These are phyloP conservation scores for Tiliacea aurago DNA, from an alignment of 2,888 invertebrate species.

Conservation along the genomic window DNA sequence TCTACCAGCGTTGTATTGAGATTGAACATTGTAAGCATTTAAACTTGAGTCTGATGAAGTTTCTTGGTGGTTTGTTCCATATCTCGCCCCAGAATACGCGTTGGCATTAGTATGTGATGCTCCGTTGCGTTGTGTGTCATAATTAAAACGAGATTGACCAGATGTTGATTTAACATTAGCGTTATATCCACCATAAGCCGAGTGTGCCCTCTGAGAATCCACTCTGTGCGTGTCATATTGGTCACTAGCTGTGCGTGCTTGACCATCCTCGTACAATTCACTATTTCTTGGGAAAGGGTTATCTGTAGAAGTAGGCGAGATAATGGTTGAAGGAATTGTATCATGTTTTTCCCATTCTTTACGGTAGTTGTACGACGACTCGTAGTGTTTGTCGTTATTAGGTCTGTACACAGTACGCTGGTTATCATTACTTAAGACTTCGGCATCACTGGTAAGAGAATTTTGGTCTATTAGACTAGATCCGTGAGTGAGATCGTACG, in stretches of 20 bases:
- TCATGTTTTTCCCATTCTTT: constrained; percentile 88
- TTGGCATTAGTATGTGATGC: constrained; percentile 63
- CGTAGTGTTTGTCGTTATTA: constrained; percentile 78
- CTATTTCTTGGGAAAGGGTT: constrained; percentile 77
- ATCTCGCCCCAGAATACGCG: constrained; percentile 61
- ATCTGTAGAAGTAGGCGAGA: constrained; percentile 71
- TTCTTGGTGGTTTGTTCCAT: constrained; percentile 59
- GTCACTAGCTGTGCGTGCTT: constrained; percentile 62
- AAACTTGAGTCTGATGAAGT: constrained; percentile 64
- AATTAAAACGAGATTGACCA: constrained; percentile 73
- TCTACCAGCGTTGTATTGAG: constrained; percentile 61
- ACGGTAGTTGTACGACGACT: constrained; percentile 84
- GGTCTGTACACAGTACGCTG: constrained; percentile 69
- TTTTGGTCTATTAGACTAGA: constrained; percentile 74
- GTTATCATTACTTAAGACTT: constrained; percentile 69
- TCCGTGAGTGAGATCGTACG: constrained; percentile 69
- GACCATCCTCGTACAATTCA: constrained; percentile 79
- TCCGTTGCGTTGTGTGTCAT: constrained; percentile 68
- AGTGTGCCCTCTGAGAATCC: constrained; percentile 69
- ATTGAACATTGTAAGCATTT: constrained; percentile 63
- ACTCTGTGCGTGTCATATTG: constrained; percentile 67
- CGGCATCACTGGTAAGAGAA: constrained; percentile 77
- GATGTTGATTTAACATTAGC: constrained; percentile 72
- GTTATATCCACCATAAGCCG: constrained; percentile 72
- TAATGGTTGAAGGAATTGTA: constrained; percentile 70